Evolutionary conservation across 2,797 vertebrate genomes (phyloP).

Genomic region (Gouania willdenowi): DNA sequence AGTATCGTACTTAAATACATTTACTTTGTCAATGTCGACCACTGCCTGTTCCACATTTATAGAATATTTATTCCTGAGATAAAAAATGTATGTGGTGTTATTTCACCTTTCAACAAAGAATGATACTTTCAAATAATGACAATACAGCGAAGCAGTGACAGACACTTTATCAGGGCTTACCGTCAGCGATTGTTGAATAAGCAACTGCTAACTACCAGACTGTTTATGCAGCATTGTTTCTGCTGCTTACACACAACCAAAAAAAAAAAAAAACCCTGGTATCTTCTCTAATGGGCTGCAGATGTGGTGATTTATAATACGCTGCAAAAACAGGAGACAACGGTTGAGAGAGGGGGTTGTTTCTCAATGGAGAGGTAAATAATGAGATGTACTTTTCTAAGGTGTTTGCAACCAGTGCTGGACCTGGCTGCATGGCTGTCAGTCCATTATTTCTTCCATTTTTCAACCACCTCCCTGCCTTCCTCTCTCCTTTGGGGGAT

Average conservation of each 20-base stretch:
- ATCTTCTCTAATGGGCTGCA: slow-evolving; percentile 52
- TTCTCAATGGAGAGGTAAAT: slow-evolving; percentile 52
- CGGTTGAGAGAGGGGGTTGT: slow-evolving; percentile 13
- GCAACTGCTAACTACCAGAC: slow-evolving; percentile 16
- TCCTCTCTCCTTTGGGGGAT: slow-evolving; percentile 57
- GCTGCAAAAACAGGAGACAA: slow-evolving; percentile 29
- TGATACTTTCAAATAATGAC: no score
- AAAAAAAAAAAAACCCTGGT: slow-evolving; percentile 30
- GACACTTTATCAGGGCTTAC: slow-evolving; percentile 3
- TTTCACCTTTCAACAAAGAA: no score
- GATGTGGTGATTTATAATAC: slow-evolving; percentile 55
- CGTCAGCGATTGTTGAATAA: slow-evolving; percentile 7
- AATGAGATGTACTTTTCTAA: slow-evolving; percentile 62
- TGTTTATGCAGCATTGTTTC: slow-evolving; percentile 36
- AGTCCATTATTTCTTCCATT: slow-evolving; percentile 51
- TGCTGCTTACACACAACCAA: slow-evolving; percentile 34
- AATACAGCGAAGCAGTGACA: slow-evolving; percentile 5
- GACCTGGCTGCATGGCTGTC: slow-evolving; percentile 42
- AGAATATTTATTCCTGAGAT: no score
- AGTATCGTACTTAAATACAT: no score
- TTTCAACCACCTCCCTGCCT: slow-evolving; percentile 16
- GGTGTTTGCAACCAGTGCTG: slow-evolving; percentile 36
- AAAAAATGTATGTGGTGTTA: no score
- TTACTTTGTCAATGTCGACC: no score
- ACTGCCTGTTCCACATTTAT: no score